Evolutionary conservation across 1,140 invertebrate genomes (phyloP), one percentile per base, ranked within the genome.

Genomic region (Drosophila yakuba): DNA sequence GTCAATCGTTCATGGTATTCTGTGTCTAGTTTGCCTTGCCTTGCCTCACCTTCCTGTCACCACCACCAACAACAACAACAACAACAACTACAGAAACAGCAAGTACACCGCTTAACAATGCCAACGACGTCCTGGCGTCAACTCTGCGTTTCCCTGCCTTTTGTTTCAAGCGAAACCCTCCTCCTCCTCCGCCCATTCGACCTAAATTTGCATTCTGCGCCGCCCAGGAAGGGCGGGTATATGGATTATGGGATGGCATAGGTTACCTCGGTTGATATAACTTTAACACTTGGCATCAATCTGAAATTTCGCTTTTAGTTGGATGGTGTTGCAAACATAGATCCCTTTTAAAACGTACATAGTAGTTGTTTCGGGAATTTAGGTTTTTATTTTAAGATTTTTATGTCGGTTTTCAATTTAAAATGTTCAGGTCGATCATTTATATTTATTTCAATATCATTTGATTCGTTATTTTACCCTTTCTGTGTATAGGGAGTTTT

Each of bases 121-220:
- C 44, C 56, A 63, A 67, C 45, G n/a, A 69, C 67, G 67, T 71
- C 67, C 67, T 71, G 67, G 66, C 67, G 64, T 71, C 63, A 48
- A 71, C 69, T 64, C 64, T 50, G 45, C 28, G 25, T 48, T 38
- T 17, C 20, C 32, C 35, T 38, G 23, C n/a, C 35, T 45, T 55
- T 47, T 47, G 25, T 28, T 47, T 47, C 25, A 20, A 17, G 25
- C 25, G 36, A 45, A 28, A 6, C 28, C 39, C n/a, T 11, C 12
- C 15, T 12, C 10, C 47, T 43, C 32, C 20, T 36, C 36, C 50
- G 35, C 60, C 32, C 39, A 44, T 51, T 48, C 35, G 44, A 45
- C 44, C 28, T 68, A 71, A 71, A 71, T 71, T 71, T 71, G 67
- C 67, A 58, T 71, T 69, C 20, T 20, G 44, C 28, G 44, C 43